Conservation (phyloP, 2,113 vertebrate species). For the Amblyornis subalaris region DNA sequence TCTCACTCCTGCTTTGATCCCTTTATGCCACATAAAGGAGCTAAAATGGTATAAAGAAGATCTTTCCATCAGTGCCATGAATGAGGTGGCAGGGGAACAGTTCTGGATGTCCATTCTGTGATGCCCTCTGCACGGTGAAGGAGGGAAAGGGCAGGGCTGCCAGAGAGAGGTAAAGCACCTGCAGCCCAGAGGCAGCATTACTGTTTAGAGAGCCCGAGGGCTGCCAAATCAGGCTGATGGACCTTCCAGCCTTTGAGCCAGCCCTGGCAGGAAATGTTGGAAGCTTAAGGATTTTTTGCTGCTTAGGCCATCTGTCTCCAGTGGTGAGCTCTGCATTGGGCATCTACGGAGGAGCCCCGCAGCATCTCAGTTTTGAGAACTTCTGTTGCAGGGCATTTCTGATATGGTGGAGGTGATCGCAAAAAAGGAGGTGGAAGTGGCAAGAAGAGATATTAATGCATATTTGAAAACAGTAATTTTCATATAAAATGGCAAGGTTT, state of each 20-base stretch:
- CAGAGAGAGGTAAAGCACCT: not conserved
- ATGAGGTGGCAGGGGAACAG: rapidly evolving
- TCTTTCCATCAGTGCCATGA: not conserved
- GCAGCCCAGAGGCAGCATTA: not conserved
- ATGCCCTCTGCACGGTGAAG: not conserved
- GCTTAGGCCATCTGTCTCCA: not conserved
- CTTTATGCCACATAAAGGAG: not conserved
- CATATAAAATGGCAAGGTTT: not conserved
- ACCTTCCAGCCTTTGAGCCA: not conserved
- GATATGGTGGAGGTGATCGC: not conserved
- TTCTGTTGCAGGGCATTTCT: not conserved
- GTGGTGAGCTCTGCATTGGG: not conserved
- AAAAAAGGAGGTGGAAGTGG: not conserved
- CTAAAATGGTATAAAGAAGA: not conserved
- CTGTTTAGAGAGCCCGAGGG: not conserved
- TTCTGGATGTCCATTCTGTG: not conserved
- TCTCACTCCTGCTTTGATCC: not conserved
- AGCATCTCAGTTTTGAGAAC: not conserved
- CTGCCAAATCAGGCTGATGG: not conserved
- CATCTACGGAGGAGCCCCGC: rapidly evolving
- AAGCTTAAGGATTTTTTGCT: not conserved
- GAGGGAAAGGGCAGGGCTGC: not conserved
- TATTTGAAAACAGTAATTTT: not conserved
- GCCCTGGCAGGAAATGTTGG: not conserved
- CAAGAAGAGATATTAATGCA: not conserved